phyloP scores from a whole-genome alignment of 2,113 vertebrate genomes.

The Dendropsophus ebraccatus region DNA sequence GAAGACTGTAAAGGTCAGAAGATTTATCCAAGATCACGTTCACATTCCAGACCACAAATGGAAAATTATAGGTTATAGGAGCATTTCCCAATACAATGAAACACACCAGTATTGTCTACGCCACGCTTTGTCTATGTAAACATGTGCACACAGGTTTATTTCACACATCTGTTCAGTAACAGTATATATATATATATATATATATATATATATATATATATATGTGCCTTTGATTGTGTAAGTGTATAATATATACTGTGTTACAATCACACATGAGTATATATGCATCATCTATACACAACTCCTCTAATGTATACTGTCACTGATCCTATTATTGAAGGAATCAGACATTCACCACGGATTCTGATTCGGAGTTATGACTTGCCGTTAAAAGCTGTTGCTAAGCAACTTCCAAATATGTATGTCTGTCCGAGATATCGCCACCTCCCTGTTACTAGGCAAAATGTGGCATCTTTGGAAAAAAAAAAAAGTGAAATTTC shows the following conservation, averaged over 20 bases:
- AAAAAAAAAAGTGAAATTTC: neutral
- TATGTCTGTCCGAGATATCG: slow-evolving; percentile 11
- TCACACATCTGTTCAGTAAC: too few species aligned
- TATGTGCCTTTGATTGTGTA: too few species aligned
- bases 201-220: neutral
- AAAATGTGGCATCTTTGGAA: neutral
- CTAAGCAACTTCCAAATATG: slow-evolving; percentile 45
- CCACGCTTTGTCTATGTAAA: too few species aligned
- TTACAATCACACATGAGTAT: neutral
- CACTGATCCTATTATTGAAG: neutral
- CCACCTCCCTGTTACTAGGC: slow-evolving; percentile 24
- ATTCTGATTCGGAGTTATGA: neutral
- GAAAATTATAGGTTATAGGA: neutral
- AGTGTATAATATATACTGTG: neutral
- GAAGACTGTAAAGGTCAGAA: neutral
- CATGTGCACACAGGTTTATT: too few species aligned
- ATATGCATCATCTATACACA: neutral
- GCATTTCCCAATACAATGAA: neutral
- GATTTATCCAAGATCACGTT: neutral
- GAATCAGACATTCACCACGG: neutral
- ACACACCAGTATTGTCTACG: too few species aligned
- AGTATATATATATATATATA: too few species aligned
- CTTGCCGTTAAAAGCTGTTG: neutral
- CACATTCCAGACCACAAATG: neutral
- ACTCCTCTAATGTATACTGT: neutral